Percentiles rank a stretch among this genome's conserved stretches.
phyloP scores from a whole-genome alignment of 2,113 vertebrate species.

The Hemibagrus wyckioides region DNA sequence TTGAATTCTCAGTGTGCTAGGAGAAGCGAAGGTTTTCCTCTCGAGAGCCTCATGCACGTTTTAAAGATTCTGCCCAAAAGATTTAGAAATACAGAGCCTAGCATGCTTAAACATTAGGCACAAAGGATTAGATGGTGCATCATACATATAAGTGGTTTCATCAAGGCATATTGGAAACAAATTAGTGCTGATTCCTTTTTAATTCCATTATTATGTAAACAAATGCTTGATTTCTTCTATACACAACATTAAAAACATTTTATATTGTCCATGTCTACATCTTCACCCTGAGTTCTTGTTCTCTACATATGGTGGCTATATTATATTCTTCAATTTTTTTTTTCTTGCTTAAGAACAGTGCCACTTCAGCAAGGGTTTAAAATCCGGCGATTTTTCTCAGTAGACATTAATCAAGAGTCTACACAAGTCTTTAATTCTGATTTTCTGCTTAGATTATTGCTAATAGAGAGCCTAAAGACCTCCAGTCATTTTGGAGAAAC shows the following conservation, averaged over 20 bases:
- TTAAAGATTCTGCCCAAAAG: background rate
- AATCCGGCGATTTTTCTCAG: background rate
- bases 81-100: background rate
- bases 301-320: background rate
- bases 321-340: background rate
- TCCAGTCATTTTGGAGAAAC: background rate
- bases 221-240: too few relatives aligned
- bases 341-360: background rate
- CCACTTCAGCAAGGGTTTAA: background rate
- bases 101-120: background rate
- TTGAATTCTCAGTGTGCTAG: conserved; percentile 12
- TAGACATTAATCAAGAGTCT: background rate
- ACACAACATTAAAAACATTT: too few relatives aligned
- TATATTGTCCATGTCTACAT: background rate
- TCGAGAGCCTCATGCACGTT: background rate
- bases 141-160: background rate
- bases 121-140: background rate
- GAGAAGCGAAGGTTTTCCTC: background rate
- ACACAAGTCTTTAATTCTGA: background rate
- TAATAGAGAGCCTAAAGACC: background rate
- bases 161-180: background rate
- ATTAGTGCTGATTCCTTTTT: background rate
- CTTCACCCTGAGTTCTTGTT: background rate
- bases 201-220: background rate
- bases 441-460: background rate